Conservation (phyloP, 2,888 invertebrate genomes). For the Theretra japonica region DNA sequence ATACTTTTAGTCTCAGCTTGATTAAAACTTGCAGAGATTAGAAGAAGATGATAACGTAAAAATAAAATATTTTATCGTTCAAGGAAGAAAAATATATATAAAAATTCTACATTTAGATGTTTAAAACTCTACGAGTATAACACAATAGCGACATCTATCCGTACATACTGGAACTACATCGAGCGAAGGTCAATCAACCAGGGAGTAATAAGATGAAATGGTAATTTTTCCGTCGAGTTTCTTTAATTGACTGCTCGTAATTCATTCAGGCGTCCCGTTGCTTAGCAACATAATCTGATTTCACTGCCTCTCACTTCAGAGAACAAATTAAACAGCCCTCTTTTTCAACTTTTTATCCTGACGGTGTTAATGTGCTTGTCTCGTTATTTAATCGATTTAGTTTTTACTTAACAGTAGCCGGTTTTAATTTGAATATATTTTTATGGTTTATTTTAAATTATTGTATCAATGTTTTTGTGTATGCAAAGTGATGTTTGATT, state of each 20-base stretch:
- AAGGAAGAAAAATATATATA: background rate
- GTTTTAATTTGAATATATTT: background rate
- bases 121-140: too few species aligned
- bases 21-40: too few species aligned
- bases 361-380: conserved; percentile 6
- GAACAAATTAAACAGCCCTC: background rate
- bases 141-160: background rate
- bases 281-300: conserved; percentile 22
- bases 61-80: background rate
- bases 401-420: background rate
- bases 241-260: conserved; percentile 18
- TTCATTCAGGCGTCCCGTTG: conserved; percentile 6
- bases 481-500: background rate
- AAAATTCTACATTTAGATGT: too few species aligned
- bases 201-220: background rate
- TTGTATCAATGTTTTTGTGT: background rate
- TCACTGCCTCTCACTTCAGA: conserved; percentile 7
- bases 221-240: background rate
- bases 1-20: too few species aligned
- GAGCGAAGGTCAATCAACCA: background rate
- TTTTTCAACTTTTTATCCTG: background rate
- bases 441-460: too few species aligned
- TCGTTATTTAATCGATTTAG: background rate
- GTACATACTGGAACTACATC: background rate
- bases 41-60: too few species aligned